Evolutionary conservation across 2,797 vertebrate genomes (phyloP).

Genomic region (Rhinichthys osculus): DNA sequence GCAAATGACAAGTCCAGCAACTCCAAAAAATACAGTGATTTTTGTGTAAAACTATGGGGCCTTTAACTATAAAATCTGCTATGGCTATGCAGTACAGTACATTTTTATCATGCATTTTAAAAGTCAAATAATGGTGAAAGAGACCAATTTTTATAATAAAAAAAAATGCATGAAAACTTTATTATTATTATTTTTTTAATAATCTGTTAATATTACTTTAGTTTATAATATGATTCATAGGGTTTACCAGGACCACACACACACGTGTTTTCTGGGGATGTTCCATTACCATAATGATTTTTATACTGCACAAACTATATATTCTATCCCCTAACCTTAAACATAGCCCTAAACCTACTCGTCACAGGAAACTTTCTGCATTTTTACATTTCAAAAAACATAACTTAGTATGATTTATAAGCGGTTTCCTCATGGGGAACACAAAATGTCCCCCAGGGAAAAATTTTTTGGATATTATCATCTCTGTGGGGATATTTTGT

Average conservation of each 20-base stretch:
- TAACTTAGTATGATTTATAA: no score
- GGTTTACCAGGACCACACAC: no score
- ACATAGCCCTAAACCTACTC: neutral
- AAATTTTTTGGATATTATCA: neutral
- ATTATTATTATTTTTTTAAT: no score
- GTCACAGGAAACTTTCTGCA: neutral
- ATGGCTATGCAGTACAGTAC: neutral
- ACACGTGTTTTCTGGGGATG: neutral
- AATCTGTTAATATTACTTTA: no score
- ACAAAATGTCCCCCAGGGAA: neutral
- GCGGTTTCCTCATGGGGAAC: neutral
- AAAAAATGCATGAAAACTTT: neutral
- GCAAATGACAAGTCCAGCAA: neutral
- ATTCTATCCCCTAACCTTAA: neutral
- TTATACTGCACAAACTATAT: neutral
- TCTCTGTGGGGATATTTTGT: neutral
- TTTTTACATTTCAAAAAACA: neutral
- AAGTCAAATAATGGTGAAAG: neutral
- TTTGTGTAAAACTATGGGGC: neutral
- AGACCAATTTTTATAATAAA: neutral
- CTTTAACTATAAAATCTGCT: neutral
- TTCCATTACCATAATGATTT: neutral
- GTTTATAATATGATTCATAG: neutral
- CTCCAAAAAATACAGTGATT: neutral
- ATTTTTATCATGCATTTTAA: neutral